Evolutionary conservation across 2,797 vertebrate genomes (phyloP).

Genomic region (Capromys pilorides): DNA sequence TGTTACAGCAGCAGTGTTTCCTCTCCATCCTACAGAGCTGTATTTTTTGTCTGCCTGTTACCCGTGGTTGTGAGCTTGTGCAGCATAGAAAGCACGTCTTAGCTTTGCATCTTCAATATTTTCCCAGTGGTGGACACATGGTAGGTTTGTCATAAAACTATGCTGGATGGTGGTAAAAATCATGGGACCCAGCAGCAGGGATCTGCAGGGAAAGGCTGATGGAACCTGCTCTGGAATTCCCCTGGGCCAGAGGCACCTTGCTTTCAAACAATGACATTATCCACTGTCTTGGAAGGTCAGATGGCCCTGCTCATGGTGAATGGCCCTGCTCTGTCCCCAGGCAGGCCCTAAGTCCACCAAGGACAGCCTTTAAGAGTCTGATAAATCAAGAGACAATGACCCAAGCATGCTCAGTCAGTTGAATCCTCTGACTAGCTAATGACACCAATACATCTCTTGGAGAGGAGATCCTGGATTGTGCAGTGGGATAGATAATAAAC

Average conservation of each 20-base stretch:
- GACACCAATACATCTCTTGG: constrained; percentile 84
- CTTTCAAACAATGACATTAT: neutral
- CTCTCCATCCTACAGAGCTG: neutral
- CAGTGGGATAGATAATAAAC: constrained; percentile 86
- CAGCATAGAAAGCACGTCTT: neutral
- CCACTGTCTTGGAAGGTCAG: constrained; percentile 69
- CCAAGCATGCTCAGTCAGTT: constrained; percentile 81
- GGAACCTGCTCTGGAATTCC: neutral
- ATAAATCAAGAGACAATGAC: constrained; percentile 85
- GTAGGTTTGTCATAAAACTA: constrained; percentile 23
- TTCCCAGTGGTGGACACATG: neutral
- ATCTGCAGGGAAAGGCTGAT: neutral
- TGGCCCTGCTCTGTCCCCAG: neutral
- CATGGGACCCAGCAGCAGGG: neutral
- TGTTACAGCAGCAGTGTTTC: neutral
- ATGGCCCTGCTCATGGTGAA: constrained; percentile 23
- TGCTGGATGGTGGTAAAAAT: neutral
- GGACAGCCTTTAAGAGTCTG: constrained; percentile 78
- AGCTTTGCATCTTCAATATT: neutral
- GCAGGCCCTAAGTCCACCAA: constrained; percentile 75
- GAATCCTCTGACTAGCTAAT: constrained; percentile 86
- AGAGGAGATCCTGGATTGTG: constrained; percentile 84
- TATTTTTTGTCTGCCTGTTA: neutral
- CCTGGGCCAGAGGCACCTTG: neutral
- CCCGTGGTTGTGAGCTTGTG: neutral